Percentiles rank a stretch among this genome's conserved stretches.
Conservation (phyloP, 1,140 invertebrate species). For the Lepidurus packardi region DNA sequence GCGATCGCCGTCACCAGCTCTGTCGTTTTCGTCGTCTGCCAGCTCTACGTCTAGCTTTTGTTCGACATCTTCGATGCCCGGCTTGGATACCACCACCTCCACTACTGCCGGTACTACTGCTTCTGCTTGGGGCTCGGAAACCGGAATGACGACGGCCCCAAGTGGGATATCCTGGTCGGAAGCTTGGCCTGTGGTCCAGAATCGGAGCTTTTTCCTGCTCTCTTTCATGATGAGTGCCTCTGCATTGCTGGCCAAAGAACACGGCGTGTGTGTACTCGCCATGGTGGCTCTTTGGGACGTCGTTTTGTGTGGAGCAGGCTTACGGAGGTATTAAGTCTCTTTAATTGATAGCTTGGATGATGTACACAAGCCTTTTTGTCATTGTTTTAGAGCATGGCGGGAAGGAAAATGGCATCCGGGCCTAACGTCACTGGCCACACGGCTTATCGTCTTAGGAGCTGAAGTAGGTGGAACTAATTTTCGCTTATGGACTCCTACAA, state of each 20-base stretch:
- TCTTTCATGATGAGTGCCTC: constrained; percentile 17
- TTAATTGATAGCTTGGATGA: neutral
- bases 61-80: too few species aligned
- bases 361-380: neutral
- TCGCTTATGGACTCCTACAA: neutral
- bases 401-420: neutral
- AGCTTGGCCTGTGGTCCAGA: constrained; percentile 3
- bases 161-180: neutral
- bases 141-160: neutral
- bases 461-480: constrained; percentile 14
- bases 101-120: neutral
- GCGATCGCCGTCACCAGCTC: neutral
- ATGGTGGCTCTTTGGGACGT: constrained; percentile 30
- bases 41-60: neutral
- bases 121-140: neutral
- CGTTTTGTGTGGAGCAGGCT: neutral
- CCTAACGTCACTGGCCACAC: neutral
- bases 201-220: constrained; percentile 1
- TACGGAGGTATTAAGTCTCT: constrained; percentile 23
- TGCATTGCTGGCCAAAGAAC: constrained; percentile 31
- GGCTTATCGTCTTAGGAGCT: constrained; percentile 7
- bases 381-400: constrained; percentile 14
- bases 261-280: constrained; percentile 29
- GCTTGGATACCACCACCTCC: neutral
- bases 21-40: neutral